phyloP scores from a whole-genome alignment of 2,888 invertebrate species.

The Agrotis ipsilon region DNA sequence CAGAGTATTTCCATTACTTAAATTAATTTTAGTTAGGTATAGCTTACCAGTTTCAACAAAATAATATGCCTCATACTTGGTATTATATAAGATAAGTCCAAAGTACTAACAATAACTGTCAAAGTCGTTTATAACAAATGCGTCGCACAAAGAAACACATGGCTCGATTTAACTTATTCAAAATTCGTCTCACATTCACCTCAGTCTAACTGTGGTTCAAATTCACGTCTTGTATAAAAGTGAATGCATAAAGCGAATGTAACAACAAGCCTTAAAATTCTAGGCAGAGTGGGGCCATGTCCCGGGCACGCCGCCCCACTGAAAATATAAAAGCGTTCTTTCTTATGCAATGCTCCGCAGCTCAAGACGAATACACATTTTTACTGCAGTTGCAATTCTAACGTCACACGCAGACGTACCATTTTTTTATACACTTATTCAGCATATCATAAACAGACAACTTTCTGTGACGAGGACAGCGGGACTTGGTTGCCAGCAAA shows the following conservation, averaged over 20 bases:
- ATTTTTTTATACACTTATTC: conserved; percentile 62
- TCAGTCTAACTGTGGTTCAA: conserved; percentile 48
- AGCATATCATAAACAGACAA: conserved; percentile 44
- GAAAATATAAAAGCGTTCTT: conserved; percentile 76
- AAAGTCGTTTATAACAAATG: conserved; percentile 8
- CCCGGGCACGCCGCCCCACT: conserved; percentile 57
- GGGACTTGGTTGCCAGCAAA: conserved; percentile 29
- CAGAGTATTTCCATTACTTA: no score
- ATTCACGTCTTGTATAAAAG: conserved; percentile 60
- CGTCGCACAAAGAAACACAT: conserved; percentile 7
- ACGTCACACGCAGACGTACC: conserved; percentile 72
- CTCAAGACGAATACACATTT: conserved; percentile 72
- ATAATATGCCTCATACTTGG: background rate
- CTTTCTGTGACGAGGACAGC: conserved; percentile 37
- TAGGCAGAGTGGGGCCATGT: conserved; percentile 61
- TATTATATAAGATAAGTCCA: background rate
- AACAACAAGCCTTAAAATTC: conserved; percentile 74
- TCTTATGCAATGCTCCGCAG: conserved; percentile 72
- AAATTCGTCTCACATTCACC: conserved; percentile 44
- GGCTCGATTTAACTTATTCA: conserved; percentile 26
- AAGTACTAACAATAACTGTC: background rate
- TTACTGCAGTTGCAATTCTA: conserved; percentile 73
- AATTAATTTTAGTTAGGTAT: no score
- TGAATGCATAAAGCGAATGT: conserved; percentile 72
- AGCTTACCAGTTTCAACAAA: background rate